Evolutionary conservation across 2,888 invertebrate species (phyloP).

Genomic region (Allacma fusca): DNA sequence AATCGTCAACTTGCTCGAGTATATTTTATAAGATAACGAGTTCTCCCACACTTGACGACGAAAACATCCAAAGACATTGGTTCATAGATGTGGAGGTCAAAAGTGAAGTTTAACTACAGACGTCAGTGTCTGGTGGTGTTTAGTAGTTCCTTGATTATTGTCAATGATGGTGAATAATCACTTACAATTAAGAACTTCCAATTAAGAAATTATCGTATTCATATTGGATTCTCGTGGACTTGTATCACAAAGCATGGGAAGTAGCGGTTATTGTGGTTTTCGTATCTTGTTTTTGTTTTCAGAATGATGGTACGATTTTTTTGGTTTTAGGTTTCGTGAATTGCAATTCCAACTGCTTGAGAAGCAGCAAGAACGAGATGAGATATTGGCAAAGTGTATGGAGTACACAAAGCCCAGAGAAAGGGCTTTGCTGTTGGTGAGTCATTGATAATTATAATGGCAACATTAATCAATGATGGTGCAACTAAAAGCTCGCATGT

Average conservation of each 20-base stretch:
- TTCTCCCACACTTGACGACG: background rate
- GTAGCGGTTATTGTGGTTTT: too few relatives aligned
- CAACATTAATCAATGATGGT: background rate
- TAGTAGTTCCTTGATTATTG: background rate
- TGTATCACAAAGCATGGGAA: too few relatives aligned
- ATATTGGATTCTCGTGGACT: background rate
- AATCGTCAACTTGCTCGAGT: background rate
- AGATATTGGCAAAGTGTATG: conserved; percentile 48
- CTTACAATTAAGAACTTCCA: too few relatives aligned
- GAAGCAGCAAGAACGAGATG: conserved; percentile 44
- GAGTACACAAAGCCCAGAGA: conserved; percentile 50
- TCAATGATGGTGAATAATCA: background rate
- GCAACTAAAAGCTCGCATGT: too few relatives aligned
- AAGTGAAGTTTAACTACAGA: background rate
- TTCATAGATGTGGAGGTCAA: conserved; percentile 21
- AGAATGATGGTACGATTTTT: background rate
- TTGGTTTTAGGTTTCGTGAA: conserved; percentile 50
- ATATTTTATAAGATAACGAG: conserved; percentile 1
- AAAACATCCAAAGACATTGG: background rate
- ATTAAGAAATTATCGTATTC: too few relatives aligned
- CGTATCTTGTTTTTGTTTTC: background rate
- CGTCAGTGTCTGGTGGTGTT: background rate
- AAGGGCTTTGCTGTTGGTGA: conserved; percentile 33
- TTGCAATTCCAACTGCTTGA: conserved; percentile 47
- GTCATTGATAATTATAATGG: background rate